Evolutionary conservation across 2,888 invertebrate genomes (phyloP).

Genomic region (Danaus chrysippus): DNA sequence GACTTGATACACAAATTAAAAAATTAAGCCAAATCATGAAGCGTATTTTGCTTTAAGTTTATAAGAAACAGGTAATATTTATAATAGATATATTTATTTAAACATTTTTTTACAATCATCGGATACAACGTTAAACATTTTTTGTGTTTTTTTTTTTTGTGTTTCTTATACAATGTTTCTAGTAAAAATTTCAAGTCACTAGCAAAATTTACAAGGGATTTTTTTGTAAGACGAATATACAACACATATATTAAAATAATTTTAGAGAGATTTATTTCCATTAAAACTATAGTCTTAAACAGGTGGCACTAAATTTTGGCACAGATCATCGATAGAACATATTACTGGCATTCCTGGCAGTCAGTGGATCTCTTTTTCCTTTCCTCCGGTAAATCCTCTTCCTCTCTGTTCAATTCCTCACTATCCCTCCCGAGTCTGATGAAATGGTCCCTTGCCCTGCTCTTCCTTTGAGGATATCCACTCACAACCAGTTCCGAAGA

Average conservation of each 20-base stretch:
- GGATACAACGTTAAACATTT: no score
- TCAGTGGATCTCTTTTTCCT: conserved; percentile 59
- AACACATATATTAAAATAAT: no score
- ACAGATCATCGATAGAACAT: conserved; percentile 34
- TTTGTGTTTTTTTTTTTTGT: no score
- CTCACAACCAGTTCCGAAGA: conserved; percentile 47
- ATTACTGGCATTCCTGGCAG: conserved; percentile 65
- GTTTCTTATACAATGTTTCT: no score
- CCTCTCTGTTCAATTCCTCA: conserved; percentile 55
- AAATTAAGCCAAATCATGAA: conserved; percentile 8
- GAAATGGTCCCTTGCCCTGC: conserved; percentile 66
- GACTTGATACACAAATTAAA: background rate
- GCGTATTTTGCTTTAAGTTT: conserved; percentile 28
- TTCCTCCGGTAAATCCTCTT: conserved; percentile 48
- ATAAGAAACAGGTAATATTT: conserved; percentile 18
- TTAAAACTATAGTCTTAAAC: conserved; percentile 8
- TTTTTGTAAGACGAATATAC: no score
- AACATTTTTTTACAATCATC: conserved; percentile 8
- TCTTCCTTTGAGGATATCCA: conserved; percentile 62
- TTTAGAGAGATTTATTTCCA: background rate
- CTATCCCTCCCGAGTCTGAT: conserved; percentile 67
- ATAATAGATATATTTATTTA: conserved; percentile 22
- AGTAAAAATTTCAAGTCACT: no score
- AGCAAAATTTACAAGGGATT: no score
- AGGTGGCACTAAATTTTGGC: conserved; percentile 33